phyloP scores from a whole-genome alignment of 2,888 invertebrate species.

The Creontiades dilutus region DNA sequence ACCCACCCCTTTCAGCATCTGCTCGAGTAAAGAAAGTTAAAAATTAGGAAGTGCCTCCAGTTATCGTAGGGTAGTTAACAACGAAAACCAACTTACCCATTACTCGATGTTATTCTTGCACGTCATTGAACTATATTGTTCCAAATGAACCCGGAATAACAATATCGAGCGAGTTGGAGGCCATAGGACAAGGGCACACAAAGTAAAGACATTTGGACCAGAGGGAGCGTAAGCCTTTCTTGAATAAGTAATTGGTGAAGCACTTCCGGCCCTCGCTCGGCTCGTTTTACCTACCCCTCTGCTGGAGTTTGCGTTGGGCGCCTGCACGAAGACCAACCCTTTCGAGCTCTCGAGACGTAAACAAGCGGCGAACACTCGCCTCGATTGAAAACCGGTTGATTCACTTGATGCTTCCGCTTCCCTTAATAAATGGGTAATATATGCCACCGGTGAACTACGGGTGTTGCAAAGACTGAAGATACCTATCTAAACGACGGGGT shows the following conservation, averaged over 20 bases:
- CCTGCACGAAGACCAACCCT: slow-evolving; percentile 1
- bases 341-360: slow-evolving; percentile 28
- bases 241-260: slow-evolving; percentile 61
- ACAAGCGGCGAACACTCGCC: slow-evolving; percentile 38
- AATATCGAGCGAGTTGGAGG: slow-evolving; percentile 27
- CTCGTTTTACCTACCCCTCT: slow-evolving; percentile 1
- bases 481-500: slow-evolving; percentile 31
- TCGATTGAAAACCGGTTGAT: slow-evolving; percentile 47
- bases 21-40: too few relatives aligned
- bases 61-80: neutral
- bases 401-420: slow-evolving; percentile 43
- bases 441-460: slow-evolving; percentile 7
- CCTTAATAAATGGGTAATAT: slow-evolving; percentile 43
- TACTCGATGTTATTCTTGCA: neutral
- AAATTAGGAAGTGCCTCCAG: too few relatives aligned
- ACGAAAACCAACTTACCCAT: neutral
- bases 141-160: neutral
- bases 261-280: neutral
- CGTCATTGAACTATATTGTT: neutral
- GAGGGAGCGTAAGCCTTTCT: slow-evolving; percentile 54
- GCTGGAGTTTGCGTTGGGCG: neutral
- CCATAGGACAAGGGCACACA: neutral
- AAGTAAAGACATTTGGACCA: slow-evolving; percentile 59
- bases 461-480: neutral
- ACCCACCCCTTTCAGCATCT: too few relatives aligned